A percentile compares a stretch with the other conserved stretches of the same genome.
These are phyloP conservation scores for Oreortyx pictus DNA, from an alignment of 2,797 vertebrate genomes.

Conservation along the genomic window DNA sequence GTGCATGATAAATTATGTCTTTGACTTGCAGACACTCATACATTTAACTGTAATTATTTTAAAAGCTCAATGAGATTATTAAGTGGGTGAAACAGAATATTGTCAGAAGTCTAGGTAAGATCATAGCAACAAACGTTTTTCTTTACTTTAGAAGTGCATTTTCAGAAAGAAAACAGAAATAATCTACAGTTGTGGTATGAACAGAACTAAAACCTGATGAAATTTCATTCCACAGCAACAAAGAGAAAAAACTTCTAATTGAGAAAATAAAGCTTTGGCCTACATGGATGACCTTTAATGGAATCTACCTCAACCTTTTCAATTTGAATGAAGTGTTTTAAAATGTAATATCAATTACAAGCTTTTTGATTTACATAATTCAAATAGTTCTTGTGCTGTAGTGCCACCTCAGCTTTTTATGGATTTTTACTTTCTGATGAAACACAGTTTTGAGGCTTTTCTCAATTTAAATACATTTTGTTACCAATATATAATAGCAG, in stretches of 20 bases:
- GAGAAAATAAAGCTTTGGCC: constrained; percentile 53
- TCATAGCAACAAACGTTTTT: background rate
- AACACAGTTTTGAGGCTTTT: background rate
- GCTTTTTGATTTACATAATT: constrained; percentile 58
- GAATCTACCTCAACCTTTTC: constrained; percentile 72
- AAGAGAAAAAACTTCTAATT: constrained; percentile 43
- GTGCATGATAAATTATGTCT: background rate
- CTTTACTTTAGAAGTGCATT: background rate
- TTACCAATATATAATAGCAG: background rate
- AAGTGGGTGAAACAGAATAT: background rate
- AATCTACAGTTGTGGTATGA: background rate
- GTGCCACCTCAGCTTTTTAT: background rate
- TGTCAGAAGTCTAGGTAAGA: background rate
- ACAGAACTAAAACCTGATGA: background rate
- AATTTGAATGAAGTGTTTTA: constrained; percentile 52
- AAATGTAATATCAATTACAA: constrained; percentile 49
- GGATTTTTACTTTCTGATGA: background rate
- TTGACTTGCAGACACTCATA: background rate
- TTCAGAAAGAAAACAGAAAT: constrained; percentile 7
- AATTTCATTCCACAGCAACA: constrained; percentile 9
- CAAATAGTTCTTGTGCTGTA: constrained; percentile 24
- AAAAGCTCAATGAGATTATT: background rate
- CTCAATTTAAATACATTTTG: constrained; percentile 12
- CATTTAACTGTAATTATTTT: constrained; percentile 14
- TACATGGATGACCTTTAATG: constrained; percentile 70